Conservation (phyloP, 1,140 invertebrate species). For the Oryctes rhinoceros region DNA sequence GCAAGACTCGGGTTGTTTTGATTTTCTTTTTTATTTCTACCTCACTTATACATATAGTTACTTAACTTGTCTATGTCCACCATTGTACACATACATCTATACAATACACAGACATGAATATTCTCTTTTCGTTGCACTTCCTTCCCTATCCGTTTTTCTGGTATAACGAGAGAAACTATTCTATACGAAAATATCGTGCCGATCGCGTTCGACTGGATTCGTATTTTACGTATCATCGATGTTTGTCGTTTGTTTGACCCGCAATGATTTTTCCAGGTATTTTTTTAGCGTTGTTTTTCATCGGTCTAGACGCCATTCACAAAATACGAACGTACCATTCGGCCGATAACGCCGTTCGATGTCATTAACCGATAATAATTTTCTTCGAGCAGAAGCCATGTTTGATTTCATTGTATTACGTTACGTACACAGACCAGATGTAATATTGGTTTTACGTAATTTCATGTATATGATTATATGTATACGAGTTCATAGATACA, state of each 20-base stretch:
- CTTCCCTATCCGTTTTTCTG: conserved; percentile 13
- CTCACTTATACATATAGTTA: too few species aligned
- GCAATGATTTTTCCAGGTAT: not conserved
- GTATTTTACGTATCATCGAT: not conserved
- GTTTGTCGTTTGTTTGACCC: conserved; percentile 17
- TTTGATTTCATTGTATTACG: conserved; percentile 6
- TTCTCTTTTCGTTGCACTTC: not conserved
- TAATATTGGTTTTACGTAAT: not conserved
- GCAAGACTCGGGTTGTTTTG: too few species aligned
- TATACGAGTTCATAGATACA: too few species aligned
- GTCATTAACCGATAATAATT: conserved; percentile 29
- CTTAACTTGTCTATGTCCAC: too few species aligned
- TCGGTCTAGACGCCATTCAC: conserved; percentile 28
- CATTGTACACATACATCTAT: too few species aligned
- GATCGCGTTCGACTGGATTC: not conserved
- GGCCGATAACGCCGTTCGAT: conserved; percentile 4
- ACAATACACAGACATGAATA: not conserved
- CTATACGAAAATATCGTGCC: not conserved
- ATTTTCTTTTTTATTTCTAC: too few species aligned
- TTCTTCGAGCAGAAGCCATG: not conserved
- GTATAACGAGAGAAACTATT: not conserved
- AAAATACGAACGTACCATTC: not conserved
- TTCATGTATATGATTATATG: too few species aligned
- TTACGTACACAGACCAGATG: not conserved
- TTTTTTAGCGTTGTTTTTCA: not conserved